Base-by-base conservation (phyloP, 1,140 invertebrate genomes). In the Drosophila simulans region DNA sequence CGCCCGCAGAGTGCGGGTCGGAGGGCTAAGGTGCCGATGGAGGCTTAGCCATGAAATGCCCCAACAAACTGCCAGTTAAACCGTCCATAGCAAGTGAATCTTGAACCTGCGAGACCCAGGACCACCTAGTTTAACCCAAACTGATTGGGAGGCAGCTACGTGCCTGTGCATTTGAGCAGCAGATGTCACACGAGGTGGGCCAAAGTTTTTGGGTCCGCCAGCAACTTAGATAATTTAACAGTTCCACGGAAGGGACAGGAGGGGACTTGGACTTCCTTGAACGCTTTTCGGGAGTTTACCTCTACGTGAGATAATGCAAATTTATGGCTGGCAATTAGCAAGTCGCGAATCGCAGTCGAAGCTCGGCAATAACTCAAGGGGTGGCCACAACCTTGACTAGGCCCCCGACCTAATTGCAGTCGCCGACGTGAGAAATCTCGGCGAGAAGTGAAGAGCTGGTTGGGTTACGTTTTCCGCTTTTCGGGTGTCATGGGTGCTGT, bases 261-360 rank as follows among this genome's bases (percentile, higher is more conserved):
- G 31, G 12, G 48, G 13, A 35, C 22, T 1, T 15, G 1, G 11
- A 66, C 43, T 56, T 65, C 68, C 48, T 48, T 52, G 56, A 52
- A 51, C 48, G 72, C 59, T 66, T 62, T 45, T 65, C 43, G 59
- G 51, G 48, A 69, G 20, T 51, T 71, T 54, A 43, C 39, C 57
- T 88, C 57, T 88, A 88, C 83, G 84, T 88, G 83, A 80, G 83
- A 89, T 88, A 88, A 88, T 88, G 84, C 80, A 88, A 83, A 88
- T 88, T 88, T 88, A 88, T 88, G 80, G 84, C 76, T 70, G 84
- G 84, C 84, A 89, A 88, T 88, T 88, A 88, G 83, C 83, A 71
- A 80, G 55, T 76, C 80, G 83, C 75, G 75, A 84, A 72, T 85
- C 71, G 81, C 54, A 85, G 74, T 60, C 80, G 65, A 76, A 85